Evolutionary conservation across 1,140 invertebrate species (phyloP).

Genomic region (Platyscapa corneri): DNA sequence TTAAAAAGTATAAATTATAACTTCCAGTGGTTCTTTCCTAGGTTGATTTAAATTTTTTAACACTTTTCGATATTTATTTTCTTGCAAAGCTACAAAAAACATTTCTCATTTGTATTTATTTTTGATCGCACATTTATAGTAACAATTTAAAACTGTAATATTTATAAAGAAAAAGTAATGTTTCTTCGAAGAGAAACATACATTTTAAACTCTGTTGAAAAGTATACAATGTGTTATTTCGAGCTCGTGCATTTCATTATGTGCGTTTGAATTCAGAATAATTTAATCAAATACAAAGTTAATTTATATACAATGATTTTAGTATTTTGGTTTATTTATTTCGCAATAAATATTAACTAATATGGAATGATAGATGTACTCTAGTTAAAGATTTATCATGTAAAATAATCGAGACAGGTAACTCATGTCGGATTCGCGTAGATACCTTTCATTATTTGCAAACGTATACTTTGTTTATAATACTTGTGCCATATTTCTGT

Average conservation of each 20-base stretch:
- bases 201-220: too few relatives aligned
- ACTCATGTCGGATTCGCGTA: neutral
- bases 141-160: too few relatives aligned
- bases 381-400: slow-evolving; percentile 15
- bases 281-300: neutral
- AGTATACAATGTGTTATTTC: too few relatives aligned
- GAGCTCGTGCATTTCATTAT: neutral
- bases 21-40: too few relatives aligned
- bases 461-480: slow-evolving; percentile 37
- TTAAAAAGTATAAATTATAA: too few relatives aligned
- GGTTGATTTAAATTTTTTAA: too few relatives aligned
- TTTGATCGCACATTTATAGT: too few relatives aligned
- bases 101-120: neutral
- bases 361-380: slow-evolving; percentile 11
- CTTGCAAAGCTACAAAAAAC: too few relatives aligned
- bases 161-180: too few relatives aligned
- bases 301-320: neutral
- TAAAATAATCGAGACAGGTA: slow-evolving; percentile 3
- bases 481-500: slow-evolving; percentile 31
- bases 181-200: too few relatives aligned
- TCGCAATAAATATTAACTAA: neutral
- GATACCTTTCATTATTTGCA: slow-evolving; percentile 28
- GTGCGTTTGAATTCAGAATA: neutral
- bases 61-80: too few relatives aligned
- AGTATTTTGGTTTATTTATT: slow-evolving; percentile 22